Evolutionary conservation across 2,888 invertebrate species (phyloP), one percentile per base, ranked within the genome.

Genomic region (Apocheima hispidaria): DNA sequence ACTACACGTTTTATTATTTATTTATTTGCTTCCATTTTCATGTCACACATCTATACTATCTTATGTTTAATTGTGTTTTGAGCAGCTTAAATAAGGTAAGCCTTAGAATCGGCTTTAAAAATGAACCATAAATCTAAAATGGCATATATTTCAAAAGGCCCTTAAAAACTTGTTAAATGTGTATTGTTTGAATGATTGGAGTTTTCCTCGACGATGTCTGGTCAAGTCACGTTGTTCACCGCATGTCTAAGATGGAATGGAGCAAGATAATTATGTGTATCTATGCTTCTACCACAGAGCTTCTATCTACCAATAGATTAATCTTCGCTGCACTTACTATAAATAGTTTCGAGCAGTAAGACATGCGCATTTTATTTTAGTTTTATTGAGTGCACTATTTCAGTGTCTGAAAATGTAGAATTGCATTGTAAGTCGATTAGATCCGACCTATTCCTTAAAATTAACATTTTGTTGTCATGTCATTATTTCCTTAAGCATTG

Each of bases 221-320:
- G 44, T 54, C 48, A 33, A 64, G 71, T 80, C 81, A 81, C 80
- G 80, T 80, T 79, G 74, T 48, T 12, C 26, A 65, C 40, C 75
- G 51, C 77, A 75, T 74, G 77, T 58, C 26, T 38, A 36, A 52
- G 57, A 54, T 60, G 52, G 64, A 77, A 73, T 65, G 69, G 70
- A 68, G 53, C 67, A 60, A 56, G 23, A 38, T 55, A 21, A 1
- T 9, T 18, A 9, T 18, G 12, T 6, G 50, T 56, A 65, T 50
- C 44, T 50, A 54, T 55, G 23, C 21, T 14, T n/a, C n/a, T n/a
- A n/a, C n/a, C n/a, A n/a, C n/a, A n/a, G n/a, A n/a, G n/a, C n/a
- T n/a, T n/a, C n/a, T 58, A 48, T 12, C 51, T 46, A 58, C 41
- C 20, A 10, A 44, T 35, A 59, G 46, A 50, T 56, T 30, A 40